Base-by-base conservation (phyloP, 2,797 vertebrate genomes). In the Tapirus indicus region DNA sequence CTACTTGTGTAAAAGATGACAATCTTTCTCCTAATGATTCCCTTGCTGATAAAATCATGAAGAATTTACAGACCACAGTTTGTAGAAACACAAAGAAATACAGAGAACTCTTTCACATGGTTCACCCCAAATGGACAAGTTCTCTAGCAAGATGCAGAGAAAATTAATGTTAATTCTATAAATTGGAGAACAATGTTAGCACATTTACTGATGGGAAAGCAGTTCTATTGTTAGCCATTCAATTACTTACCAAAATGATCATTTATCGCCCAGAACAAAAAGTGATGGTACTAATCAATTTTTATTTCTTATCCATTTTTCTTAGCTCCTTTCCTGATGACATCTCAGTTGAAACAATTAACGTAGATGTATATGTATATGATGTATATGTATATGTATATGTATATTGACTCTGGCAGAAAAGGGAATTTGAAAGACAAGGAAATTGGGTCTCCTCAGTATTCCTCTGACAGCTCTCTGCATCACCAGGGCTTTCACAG, bases 221-320 rank as follows among this genome's bases (percentile, higher is more conserved):
- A 83, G 14, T 52, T 78, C 10, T 84, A 64, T 6, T 27, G 10
- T 79, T 23, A 64, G n/a, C 13, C 32, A 77, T 25, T 86, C 2
- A 21, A 47, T 29, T 0, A 82, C 75, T 92, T 88, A 44, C 9
- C 72, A 88, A 95, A 87, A 93, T 41, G 16, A 85, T 25, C 9
- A 77, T 77, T 89, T 47, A 62, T 69, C 32, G 74, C 8, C 14
- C 29, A 35, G 52, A 91, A 90, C 6, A 72, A 87, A 75, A 14
- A 52, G 12, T 66, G 23, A 69, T 88, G 7, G 35, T 44, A 32
- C 10, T 84, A 80, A 71, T 83, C 20, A 72, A 84, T 87, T 94
- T 94, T 94, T 62, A 92, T 68, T 91, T 88, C 56, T 47, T 71
- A 77, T 44, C 89, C 23, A 84, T n/a, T 74, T 69, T 77, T 79